Conservation (phyloP, 1,140 invertebrate species). For the Drosophila nannoptera region DNA sequence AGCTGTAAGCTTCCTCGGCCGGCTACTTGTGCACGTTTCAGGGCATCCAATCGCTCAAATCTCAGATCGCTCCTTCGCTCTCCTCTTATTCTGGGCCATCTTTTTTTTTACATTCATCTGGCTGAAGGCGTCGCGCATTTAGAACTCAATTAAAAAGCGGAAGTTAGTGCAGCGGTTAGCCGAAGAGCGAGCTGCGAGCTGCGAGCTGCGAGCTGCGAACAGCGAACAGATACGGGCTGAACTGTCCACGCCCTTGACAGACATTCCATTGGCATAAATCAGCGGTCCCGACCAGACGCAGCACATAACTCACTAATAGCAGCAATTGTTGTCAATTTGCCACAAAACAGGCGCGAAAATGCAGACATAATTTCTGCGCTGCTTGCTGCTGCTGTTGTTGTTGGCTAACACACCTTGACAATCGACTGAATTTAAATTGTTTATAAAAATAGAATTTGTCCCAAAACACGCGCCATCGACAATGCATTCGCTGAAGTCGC, state of each 20-base stretch:
- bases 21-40: slow-evolving; percentile 34
- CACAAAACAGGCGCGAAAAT: slow-evolving; percentile 76
- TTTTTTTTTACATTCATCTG: slow-evolving; percentile 9
- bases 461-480: slow-evolving; percentile 69
- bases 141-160: slow-evolving; percentile 68
- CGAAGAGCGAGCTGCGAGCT: no score
- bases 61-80: slow-evolving; percentile 6
- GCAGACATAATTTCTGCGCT: slow-evolving; percentile 64
- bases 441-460: slow-evolving; percentile 76
- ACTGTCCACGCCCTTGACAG: slow-evolving; percentile 69
- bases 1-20: slow-evolving; percentile 23
- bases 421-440: slow-evolving; percentile 76
- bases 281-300: slow-evolving; percentile 33
- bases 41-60: slow-evolving; percentile 15
- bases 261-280: slow-evolving; percentile 72
- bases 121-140: slow-evolving; percentile 43
- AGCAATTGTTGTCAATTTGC: slow-evolving; percentile 78
- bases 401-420: slow-evolving; percentile 68
- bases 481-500: slow-evolving; percentile 51
- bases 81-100: neutral
- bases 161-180: slow-evolving; percentile 42
- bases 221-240: no score
- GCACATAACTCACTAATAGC: slow-evolving; percentile 61
- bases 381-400: slow-evolving; percentile 10
- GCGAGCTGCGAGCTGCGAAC: no score